Base-by-base conservation (phyloP, 1,140 invertebrate species). In the Platyura marginata region DNA sequence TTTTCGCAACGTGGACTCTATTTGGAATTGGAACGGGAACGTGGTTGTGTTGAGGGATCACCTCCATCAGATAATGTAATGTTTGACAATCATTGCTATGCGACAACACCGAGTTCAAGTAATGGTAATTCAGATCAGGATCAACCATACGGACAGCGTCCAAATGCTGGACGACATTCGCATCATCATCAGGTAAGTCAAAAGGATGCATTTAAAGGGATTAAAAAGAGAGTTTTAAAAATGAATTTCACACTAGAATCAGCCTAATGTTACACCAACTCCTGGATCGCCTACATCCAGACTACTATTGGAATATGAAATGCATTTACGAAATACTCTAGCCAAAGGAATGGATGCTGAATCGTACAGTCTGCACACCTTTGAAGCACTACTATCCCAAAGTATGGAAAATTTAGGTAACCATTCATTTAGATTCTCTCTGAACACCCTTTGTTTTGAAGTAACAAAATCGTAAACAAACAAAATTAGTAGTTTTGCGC, bases 341-440 rank as follows among this genome's bases (percentile, higher is more conserved):
- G 90, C 87, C 50, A 89, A 92, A 59, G 90, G 88, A 47, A 88
- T 91, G 81, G 89, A 92, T 56, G 88, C 88, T 34, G 88, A 92
- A 64, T 91, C 85, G 54, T 92, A 91, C 62, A 90, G 86, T 59
- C 64, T 93, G 45, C 87, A 93, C 56, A 92, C 88, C 1, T 93
- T 93, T 55, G 88, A 93, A 66, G 86, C 87, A 37, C 67, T 94
- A 29, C 69, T 93, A 21, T 85, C 85, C 40, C 87, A 92, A 63
- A 90, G 85, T 65, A 91, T 91, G 86, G 89, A 94, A 65, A 91
- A 93, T 67, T 71, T 93, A 63, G 88, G 83, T 85, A 64, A 69
- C 38, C 38, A 13, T 20, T 22, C 38, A 20, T 20, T 40, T n/a
- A n/a, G n/a, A n/a, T n/a, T n/a, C n/a, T n/a, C n/a, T n/a, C n/a